These are phyloP conservation scores for Montipora sp. DNA, from an alignment of 64 coral and sea anemone genomes.

Conservation along the genomic window DNA sequence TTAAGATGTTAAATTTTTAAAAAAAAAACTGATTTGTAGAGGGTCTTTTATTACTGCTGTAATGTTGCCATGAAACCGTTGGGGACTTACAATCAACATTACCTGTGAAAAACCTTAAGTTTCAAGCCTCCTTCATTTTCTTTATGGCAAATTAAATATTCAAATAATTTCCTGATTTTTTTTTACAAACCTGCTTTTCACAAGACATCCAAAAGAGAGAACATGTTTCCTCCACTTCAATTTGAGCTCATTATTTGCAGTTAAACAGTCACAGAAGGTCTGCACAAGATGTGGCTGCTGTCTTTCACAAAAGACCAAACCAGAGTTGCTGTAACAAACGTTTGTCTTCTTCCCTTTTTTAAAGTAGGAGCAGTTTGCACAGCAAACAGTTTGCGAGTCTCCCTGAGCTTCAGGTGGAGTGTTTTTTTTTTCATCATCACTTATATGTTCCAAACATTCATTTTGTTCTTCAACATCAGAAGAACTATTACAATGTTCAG, in stretches of 20 bases:
- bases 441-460: background rate
- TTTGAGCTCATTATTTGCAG: background rate
- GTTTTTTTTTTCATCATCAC: background rate
- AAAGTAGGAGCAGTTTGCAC: background rate
- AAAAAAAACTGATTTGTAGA: too few relatives aligned
- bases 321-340: background rate
- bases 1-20: too few relatives aligned
- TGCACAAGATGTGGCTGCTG: background rate
- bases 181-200: slow-evolving; percentile 37
- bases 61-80: too few relatives aligned
- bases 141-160: background rate
- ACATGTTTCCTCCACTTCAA: slow-evolving; percentile 13
- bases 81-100: too few relatives aligned
- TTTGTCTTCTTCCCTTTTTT: background rate
- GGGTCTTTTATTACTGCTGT: too few relatives aligned
- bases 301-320: background rate
- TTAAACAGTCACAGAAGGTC: background rate
- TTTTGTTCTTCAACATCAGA: background rate
- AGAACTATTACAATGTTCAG: background rate
- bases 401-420: background rate
- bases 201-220: slow-evolving; percentile 53
- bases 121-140: too few relatives aligned
- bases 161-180: background rate
- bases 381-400: background rate
- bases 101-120: too few relatives aligned